These are phyloP conservation scores for Styela clava DNA, from an alignment of 23 tunicate species.

Conservation along the genomic window DNA sequence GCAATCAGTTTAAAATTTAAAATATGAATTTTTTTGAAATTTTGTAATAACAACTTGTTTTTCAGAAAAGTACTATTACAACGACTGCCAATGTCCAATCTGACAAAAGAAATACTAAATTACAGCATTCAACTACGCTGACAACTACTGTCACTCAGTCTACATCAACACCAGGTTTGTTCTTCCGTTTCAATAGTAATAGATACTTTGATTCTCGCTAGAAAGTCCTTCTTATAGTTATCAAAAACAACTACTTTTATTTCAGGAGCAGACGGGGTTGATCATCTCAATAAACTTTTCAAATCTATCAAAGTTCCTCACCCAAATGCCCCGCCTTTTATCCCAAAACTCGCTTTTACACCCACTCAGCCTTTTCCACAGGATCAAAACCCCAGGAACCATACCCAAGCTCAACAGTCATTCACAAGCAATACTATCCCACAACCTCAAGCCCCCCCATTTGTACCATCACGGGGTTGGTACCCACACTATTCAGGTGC, in stretches of 20 bases:
- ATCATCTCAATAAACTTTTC: slow-evolving; percentile 31
- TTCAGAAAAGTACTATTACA: background rate
- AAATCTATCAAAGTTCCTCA: slow-evolving; percentile 27
- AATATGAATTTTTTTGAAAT: no score
- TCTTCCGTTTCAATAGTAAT: no score
- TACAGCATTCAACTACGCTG: background rate
- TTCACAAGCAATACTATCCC: background rate
- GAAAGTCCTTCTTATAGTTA: no score
- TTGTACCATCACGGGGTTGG: background rate
- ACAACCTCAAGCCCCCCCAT: background rate
- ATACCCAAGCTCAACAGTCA: background rate
- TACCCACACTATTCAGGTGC: background rate
- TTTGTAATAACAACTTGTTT: no score
- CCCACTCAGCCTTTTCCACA: slow-evolving; percentile 15
- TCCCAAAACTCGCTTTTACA: slow-evolving; percentile 26
- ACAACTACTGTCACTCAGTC: background rate
- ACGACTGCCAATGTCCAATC: background rate
- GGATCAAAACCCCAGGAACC: slow-evolving; percentile 1
- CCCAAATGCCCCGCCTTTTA: background rate
- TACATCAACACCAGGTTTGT: background rate
- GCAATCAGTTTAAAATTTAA: no score
- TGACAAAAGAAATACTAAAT: background rate
- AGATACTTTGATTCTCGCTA: no score
- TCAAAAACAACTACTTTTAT: no score
- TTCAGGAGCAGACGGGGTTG: background rate